Percentiles rank a stretch among this genome's conserved stretches.
phyloP scores from a whole-genome alignment of 2,888 invertebrate genomes.

The Argyresthia albistria region DNA sequence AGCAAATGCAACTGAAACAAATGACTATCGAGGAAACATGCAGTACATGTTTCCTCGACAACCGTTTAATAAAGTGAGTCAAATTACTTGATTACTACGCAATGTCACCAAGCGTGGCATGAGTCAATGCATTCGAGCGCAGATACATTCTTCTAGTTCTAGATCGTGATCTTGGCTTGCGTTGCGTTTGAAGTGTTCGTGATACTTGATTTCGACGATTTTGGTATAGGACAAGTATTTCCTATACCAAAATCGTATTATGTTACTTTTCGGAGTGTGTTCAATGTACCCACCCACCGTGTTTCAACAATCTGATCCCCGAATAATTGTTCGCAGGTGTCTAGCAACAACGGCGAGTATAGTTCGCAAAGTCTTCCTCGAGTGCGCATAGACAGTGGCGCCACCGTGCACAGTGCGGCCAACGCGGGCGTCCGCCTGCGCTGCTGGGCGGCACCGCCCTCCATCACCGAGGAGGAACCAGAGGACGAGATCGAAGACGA shows the following conservation, averaged over 20 bases:
- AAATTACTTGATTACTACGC: not conserved
- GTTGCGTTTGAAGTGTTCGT: not conserved
- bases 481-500: slow-evolving; percentile 74
- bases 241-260: too few relatives aligned
- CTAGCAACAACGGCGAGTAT: slow-evolving; percentile 56
- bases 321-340: slow-evolving; percentile 22
- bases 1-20: too few relatives aligned
- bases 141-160: not conserved
- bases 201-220: not conserved
- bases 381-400: slow-evolving; percentile 79
- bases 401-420: slow-evolving; percentile 57
- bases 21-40: slow-evolving; percentile 3
- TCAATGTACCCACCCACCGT: too few relatives aligned
- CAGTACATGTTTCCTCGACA: slow-evolving; percentile 14
- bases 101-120: not conserved
- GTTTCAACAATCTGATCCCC: too few relatives aligned
- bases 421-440: slow-evolving; percentile 74
- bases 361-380: slow-evolving; percentile 70
- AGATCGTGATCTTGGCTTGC: not conserved
- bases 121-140: slow-evolving; percentile 2
- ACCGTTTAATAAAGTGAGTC: slow-evolving; percentile 2
- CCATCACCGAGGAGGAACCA: slow-evolving; percentile 78
- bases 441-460: slow-evolving; percentile 76
- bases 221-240: too few relatives aligned
- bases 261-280: too few relatives aligned